Conservation (phyloP, 2,797 vertebrate genomes). For the Tangara arthus region DNA sequence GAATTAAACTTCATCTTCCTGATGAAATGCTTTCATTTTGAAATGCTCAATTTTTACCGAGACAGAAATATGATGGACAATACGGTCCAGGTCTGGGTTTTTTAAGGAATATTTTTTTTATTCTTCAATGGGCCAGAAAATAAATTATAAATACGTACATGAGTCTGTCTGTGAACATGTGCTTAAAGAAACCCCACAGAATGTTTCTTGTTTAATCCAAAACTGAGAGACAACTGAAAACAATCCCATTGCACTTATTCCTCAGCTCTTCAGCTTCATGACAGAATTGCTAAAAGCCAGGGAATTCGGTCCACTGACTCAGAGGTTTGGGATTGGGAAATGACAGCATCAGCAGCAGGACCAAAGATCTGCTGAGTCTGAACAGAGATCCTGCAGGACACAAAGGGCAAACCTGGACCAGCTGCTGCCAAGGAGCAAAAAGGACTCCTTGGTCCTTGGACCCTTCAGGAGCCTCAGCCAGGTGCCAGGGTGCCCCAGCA, state of each 20-base stretch:
- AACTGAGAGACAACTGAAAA: neutral
- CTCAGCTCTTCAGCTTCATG: neutral
- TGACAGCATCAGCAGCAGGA: neutral
- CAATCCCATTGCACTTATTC: neutral
- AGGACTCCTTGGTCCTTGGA: rapidly evolving
- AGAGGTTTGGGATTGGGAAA: neutral
- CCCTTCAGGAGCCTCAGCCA: too few relatives aligned
- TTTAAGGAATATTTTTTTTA: neutral
- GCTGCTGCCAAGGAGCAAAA: neutral
- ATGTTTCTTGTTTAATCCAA: neutral
- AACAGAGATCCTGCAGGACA: neutral
- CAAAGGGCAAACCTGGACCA: neutral
- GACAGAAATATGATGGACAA: neutral
- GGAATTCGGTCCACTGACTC: neutral
- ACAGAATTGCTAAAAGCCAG: neutral
- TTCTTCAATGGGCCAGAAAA: neutral
- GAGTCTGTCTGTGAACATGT: neutral
- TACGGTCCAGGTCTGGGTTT: neutral
- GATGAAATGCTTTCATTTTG: neutral
- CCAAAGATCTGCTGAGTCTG: neutral
- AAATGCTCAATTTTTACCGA: neutral
- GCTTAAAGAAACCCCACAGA: neutral
- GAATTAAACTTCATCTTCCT: neutral
- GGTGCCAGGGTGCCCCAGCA: neutral
- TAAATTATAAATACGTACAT: neutral